Evolutionary conservation across 2,888 invertebrate genomes (phyloP).

Genomic region (Cryptocephalus moraei): DNA sequence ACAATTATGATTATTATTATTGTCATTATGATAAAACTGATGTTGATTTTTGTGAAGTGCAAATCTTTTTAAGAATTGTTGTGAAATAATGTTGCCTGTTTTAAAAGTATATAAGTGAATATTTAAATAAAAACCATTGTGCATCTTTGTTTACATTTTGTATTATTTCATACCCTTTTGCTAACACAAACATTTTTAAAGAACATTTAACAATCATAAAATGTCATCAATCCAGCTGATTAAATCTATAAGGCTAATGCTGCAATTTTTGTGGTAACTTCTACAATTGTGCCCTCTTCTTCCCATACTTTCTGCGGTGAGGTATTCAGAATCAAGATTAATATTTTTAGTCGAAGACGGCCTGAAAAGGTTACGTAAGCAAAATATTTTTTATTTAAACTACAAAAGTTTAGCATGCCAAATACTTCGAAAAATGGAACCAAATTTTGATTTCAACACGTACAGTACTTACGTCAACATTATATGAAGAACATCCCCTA

Average conservation of each 20-base stretch:
- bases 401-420: too few species aligned
- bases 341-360: slow-evolving; percentile 6
- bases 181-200: neutral
- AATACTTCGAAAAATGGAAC: too few species aligned
- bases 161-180: slow-evolving; percentile 1
- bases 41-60: slow-evolving; percentile 6
- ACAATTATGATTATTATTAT: too few species aligned
- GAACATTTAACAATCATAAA: neutral
- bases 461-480: slow-evolving; percentile 8
- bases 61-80: slow-evolving; percentile 9
- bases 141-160: slow-evolving; percentile 6
- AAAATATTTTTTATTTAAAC: neutral
- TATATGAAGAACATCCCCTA: slow-evolving; percentile 9
- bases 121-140: slow-evolving; percentile 7
- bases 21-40: too few species aligned
- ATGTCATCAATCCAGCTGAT: neutral
- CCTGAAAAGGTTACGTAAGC: slow-evolving; percentile 1
- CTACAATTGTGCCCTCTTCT: slow-evolving; percentile 5
- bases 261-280: slow-evolving; percentile 7
- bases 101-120: slow-evolving; percentile 11
- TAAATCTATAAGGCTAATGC: slow-evolving; percentile 7
- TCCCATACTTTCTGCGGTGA: slow-evolving; percentile 6
- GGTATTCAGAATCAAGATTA: slow-evolving; percentile 6
- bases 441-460: too few species aligned
- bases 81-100: slow-evolving; percentile 15